Evolutionary conservation across 2,888 invertebrate species (phyloP).

Genomic region (Mylabris sibirica): DNA sequence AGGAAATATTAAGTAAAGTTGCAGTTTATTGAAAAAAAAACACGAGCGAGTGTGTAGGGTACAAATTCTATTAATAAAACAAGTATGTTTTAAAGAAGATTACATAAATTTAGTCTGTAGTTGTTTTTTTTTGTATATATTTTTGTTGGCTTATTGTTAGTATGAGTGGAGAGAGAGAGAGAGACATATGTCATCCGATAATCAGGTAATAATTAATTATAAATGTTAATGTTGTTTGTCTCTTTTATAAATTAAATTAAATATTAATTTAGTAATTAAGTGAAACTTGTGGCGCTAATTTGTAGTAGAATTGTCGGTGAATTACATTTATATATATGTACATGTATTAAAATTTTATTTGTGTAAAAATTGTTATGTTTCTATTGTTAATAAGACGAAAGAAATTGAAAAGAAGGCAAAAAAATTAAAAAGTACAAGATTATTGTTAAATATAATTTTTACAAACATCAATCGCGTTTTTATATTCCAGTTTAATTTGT

Average conservation of each 20-base stretch:
- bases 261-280: not conserved
- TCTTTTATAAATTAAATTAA: not conserved
- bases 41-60: not conserved
- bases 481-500: not conserved
- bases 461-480: not conserved
- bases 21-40: not conserved
- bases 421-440: constrained; percentile 35
- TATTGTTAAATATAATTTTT: constrained; percentile 35
- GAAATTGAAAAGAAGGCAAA: not conserved
- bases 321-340: not conserved
- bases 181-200: not conserved
- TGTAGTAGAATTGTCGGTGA: constrained; percentile 1
- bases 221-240: constrained; percentile 1
- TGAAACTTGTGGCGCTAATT: not conserved
- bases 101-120: not conserved
- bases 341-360: not conserved
- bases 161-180: not conserved
- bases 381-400: constrained; percentile 4
- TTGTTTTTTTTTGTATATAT: not conserved
- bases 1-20: not conserved
- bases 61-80: not conserved
- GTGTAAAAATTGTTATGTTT: constrained; percentile 14
- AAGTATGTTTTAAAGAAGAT: not conserved
- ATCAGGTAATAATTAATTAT: not conserved
- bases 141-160: not conserved